Conservation (phyloP, 2,113 vertebrate species). For the Atlantisia rogersi region DNA sequence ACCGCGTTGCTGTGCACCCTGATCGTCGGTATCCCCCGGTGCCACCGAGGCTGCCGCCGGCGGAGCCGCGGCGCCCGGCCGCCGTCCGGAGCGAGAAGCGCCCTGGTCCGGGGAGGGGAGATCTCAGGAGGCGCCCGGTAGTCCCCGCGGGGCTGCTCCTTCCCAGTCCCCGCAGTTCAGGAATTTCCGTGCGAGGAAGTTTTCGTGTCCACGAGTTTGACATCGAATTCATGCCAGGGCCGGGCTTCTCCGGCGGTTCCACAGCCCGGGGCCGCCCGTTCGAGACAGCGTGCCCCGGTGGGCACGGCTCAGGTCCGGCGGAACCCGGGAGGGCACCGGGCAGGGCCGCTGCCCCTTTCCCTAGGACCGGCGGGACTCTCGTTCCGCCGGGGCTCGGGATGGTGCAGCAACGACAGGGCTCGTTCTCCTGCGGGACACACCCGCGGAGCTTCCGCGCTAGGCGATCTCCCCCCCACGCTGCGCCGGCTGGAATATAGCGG, state of each 20-base stretch:
- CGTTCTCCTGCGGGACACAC: not conserved
- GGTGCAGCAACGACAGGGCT: not conserved
- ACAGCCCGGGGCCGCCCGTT: not conserved
- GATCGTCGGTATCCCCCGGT: not conserved
- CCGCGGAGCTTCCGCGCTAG: not conserved
- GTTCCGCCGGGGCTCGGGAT: not conserved
- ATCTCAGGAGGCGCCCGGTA: not conserved
- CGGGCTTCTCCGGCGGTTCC: not conserved
- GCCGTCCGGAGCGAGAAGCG: too few species aligned
- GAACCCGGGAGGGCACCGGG: not conserved
- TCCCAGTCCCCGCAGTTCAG: not conserved
- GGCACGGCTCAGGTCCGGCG: not conserved
- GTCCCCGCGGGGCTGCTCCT: too few species aligned
- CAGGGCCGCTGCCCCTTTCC: not conserved
- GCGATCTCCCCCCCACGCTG: not conserved
- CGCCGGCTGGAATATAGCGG: not conserved
- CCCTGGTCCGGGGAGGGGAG: fast-evolving
- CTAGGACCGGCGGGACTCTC: too few species aligned
- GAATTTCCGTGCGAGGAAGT: not conserved
- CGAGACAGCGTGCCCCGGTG: not conserved
- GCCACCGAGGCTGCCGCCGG: too few species aligned
- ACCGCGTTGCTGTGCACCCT: not conserved
- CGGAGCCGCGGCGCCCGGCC: not conserved
- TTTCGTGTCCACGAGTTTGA: not conserved
- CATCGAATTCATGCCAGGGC: not conserved